Base-by-base conservation (phyloP, 2,888 invertebrate genomes). In the Harpalus rufipes region DNA sequence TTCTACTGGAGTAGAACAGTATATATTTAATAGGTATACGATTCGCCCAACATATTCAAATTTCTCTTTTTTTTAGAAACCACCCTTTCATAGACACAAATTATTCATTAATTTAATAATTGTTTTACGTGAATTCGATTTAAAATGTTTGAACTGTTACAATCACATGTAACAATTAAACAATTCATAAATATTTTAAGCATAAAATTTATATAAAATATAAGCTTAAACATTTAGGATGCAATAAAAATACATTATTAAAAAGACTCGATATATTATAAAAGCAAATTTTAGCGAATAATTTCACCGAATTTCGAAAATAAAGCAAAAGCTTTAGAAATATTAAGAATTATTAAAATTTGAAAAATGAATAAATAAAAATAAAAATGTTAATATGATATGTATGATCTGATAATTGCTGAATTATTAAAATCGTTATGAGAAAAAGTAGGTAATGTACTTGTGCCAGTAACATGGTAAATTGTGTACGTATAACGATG, bases 391-490 rank as follows among this genome's bases (percentile, higher is more conserved):
- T 21, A 74, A 41, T 18, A 74, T 74, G 72, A 44, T 14, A 74
- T 74, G 72, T 74, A 74, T 74, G 72, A 74, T 32, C 41, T 74
- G 41, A 41, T 74, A 51, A 74, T 32, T 78, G 58, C 18, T 76
- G 74, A 16, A 16, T n/a, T 7, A 76, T 78, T 44, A 18, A 74
- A 44, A 74, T 32, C 72, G 18, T 78, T 78, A 78, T 78, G 78
- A 78, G 58, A 51, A 78, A 32, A 78, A 78, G 78, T 82, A 82
- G 68, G 82, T 68, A 82, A 82, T 82, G 82, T 72, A 32, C 82
- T 82, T 82, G 82, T 82, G 58, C 78, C 32, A 68, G 44, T 63
- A 61, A 83, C 65, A 83, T 76, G 83, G 72, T 82, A 63, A 21
- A 44, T 18, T 56, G 82, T 56, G 63, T 68, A 82, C 76, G 83